These are phyloP conservation scores for Trichogramma pretiosum DNA, from an alignment of 1,140 invertebrate genomes.

Conservation along the genomic window DNA sequence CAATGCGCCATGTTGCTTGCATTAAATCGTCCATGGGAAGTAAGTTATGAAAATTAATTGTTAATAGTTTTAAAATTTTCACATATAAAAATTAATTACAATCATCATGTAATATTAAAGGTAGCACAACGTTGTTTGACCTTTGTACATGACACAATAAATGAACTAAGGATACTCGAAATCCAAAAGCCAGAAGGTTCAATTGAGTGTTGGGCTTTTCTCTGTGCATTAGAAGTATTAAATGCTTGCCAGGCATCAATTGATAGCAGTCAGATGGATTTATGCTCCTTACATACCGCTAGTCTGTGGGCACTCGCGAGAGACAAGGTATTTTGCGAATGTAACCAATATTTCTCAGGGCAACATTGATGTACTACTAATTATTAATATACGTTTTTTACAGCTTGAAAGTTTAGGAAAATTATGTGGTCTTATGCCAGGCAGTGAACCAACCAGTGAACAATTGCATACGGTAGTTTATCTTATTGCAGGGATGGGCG, in stretches of 20 bases:
- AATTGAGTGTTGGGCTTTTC: slow-evolving; percentile 85
- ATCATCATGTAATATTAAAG: slow-evolving; percentile 37
- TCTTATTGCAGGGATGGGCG: slow-evolving; percentile 81
- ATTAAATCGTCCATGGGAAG: slow-evolving; percentile 71
- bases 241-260: slow-evolving; percentile 62
- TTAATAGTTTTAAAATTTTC: neutral
- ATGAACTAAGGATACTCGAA: slow-evolving; percentile 72
- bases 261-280: slow-evolving; percentile 51
- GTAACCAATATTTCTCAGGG: neutral
- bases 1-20: slow-evolving; percentile 81
- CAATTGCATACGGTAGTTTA: slow-evolving; percentile 85
- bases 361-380: neutral
- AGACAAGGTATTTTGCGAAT: slow-evolving; percentile 61
- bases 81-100: neutral
- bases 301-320: slow-evolving; percentile 85
- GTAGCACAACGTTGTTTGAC: slow-evolving; percentile 75
- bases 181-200: slow-evolving; percentile 71
- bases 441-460: slow-evolving; percentile 69
- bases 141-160: slow-evolving; percentile 78
- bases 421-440: slow-evolving; percentile 86
- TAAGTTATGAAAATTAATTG: slow-evolving; percentile 36
- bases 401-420: slow-evolving; percentile 78
- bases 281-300: slow-evolving; percentile 80
- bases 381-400: slow-evolving; percentile 23
- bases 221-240: slow-evolving; percentile 83